Evolutionary conservation across 2,113 vertebrate genomes (phyloP).

Genomic region (Ailurus styani): DNA sequence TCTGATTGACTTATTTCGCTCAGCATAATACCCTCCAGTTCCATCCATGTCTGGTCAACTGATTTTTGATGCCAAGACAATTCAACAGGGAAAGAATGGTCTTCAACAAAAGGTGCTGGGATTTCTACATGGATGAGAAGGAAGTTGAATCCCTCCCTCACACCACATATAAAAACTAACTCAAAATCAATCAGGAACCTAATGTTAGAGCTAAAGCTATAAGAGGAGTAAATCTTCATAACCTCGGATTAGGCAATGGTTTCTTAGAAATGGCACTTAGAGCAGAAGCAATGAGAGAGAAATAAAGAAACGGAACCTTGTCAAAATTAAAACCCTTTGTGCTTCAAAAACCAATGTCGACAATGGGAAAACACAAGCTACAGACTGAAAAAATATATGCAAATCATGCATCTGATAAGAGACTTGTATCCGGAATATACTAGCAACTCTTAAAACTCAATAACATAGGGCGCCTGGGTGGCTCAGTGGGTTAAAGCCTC

Average conservation of each 20-base stretch:
- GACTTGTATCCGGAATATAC: not conserved
- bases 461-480: too few species aligned
- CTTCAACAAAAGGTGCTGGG: not conserved
- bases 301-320: not conserved
- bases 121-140: not conserved
- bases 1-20: too few species aligned
- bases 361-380: too few species aligned
- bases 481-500: too few species aligned
- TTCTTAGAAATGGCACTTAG: not conserved
- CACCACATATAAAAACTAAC: not conserved
- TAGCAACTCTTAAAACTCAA: not conserved
- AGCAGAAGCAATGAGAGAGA: not conserved
- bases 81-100: not conserved
- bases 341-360: too few species aligned
- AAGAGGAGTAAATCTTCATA: slow-evolving; percentile 13
- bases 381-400: too few species aligned
- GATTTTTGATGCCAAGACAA: not conserved
- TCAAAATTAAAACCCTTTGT: slow-evolving; percentile 17
- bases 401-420: not conserved
- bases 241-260: not conserved
- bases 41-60: too few species aligned
- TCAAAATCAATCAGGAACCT: not conserved
- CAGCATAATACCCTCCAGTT: too few species aligned
- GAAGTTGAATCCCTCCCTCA: not conserved
- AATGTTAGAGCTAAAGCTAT: not conserved